phyloP scores from a whole-genome alignment of 2,113 vertebrate genomes.

The Bagarius yarrelli region DNA sequence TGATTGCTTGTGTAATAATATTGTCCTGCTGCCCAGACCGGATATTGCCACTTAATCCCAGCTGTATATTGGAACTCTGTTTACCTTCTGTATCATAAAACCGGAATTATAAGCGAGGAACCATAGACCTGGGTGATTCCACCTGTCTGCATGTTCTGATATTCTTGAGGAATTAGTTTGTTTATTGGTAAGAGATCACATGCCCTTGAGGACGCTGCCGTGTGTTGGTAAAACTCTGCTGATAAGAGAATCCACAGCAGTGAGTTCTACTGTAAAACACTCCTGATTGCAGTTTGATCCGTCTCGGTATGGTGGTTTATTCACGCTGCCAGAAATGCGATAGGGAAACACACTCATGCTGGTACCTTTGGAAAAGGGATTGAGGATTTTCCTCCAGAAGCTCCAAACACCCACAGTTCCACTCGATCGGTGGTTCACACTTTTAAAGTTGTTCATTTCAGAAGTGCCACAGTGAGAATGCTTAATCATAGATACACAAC shows the following conservation, averaged over 20 bases:
- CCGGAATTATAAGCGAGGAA: slow-evolving; percentile 15
- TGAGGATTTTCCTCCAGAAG: neutral
- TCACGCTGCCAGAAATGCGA: slow-evolving; percentile 18
- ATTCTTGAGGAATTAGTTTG: slow-evolving; percentile 24
- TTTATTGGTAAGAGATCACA: slow-evolving; percentile 22
- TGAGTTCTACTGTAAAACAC: slow-evolving; percentile 13
- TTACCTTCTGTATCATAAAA: slow-evolving; percentile 12
- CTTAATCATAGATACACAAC: slow-evolving; percentile 17
- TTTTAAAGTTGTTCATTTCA: slow-evolving; percentile 9
- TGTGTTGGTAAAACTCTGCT: slow-evolving; percentile 11
- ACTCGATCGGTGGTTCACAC: slow-evolving; percentile 22
- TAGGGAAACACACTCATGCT: slow-evolving; percentile 3
- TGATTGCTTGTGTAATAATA: slow-evolving; percentile 22
- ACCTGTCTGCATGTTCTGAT: slow-evolving; percentile 2
- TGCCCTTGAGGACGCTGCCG: slow-evolving; percentile 23
- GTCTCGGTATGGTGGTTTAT: slow-evolving; percentile 24
- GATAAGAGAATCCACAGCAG: slow-evolving; percentile 17
- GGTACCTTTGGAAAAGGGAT: neutral
- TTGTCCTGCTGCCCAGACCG: neutral
- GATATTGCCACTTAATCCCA: slow-evolving; percentile 18
- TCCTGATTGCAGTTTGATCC: slow-evolving; percentile 40
- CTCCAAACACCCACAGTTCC: slow-evolving; percentile 2
- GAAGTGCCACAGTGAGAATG: neutral
- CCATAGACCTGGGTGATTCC: neutral
- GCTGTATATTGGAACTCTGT: slow-evolving; percentile 5